Evolutionary conservation across 1,140 invertebrate species (phyloP), one percentile per base, ranked within the genome.

Genomic region (Trigoniulus corallinus): DNA sequence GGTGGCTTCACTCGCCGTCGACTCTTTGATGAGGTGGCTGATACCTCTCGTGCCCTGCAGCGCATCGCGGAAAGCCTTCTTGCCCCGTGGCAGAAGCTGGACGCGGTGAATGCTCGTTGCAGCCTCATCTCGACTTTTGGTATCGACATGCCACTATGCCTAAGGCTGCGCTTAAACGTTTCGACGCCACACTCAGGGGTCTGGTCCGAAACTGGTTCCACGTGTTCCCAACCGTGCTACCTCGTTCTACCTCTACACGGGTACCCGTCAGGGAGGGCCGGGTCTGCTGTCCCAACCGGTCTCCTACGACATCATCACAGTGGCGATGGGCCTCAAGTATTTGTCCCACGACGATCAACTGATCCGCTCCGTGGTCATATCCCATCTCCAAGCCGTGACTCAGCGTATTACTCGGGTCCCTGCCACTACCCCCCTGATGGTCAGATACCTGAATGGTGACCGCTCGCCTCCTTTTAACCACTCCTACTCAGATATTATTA

Each of bases 31-130:
- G 27, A 12, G 4, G 25, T 34, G 21, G 25, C 12, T 23, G 21
- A 45, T 10, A 45, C 12, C 10, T 10, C 43, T 10, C 10, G 10
- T 12, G 43, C 10, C 21, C 43, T 45, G 21, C 43, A 23, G n/a
- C 21, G 7, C 4, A 39, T 47, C 4, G 27, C 7, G 7, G n/a
- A 45, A 15, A 48, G 41, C 20, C 12, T n/a, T 3, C 26, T 52
- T 3, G 51, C 51, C 2, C 51, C 51, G 2, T 51, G 48, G 48
- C 51, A 52, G 51, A 25, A 24, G 20, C 18, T 50, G 10, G 48
- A 52, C 23, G 51, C 51, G n/a, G n/a, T n/a, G n/a, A n/a, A n/a
- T n/a, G n/a, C n/a, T n/a, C n/a, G n/a, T n/a, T n/a, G n/a, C n/a
- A n/a, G 34, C 34, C 34, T n/a, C 34, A 39, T 10, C 34, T 39